Conservation (phyloP, 2,888 invertebrate genomes). For the Leptopilina myrica region DNA sequence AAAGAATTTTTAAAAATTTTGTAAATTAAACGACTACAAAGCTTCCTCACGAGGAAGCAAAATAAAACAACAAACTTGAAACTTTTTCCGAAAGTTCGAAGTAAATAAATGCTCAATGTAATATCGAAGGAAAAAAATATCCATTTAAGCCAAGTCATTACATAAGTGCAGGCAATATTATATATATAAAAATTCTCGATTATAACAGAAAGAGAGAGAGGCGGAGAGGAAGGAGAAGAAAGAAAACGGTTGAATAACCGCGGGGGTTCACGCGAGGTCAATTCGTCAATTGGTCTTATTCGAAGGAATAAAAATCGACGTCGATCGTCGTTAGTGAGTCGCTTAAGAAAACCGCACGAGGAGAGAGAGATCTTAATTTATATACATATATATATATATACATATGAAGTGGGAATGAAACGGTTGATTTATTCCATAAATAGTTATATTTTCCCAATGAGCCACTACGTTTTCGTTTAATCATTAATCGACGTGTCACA, state of each 20-base stretch:
- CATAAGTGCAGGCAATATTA: slow-evolving; percentile 14
- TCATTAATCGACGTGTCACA: slow-evolving; percentile 40
- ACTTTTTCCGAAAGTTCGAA: neutral
- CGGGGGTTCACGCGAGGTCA: slow-evolving; percentile 55
- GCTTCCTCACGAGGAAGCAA: too few relatives aligned
- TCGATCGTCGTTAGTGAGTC: slow-evolving; percentile 31
- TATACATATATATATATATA: neutral
- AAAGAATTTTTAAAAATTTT: too few relatives aligned
- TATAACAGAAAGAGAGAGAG: neutral
- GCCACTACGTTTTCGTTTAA: slow-evolving; percentile 37
- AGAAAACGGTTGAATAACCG: slow-evolving; percentile 51
- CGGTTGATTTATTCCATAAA: slow-evolving; percentile 2
- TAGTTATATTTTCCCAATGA: slow-evolving; percentile 8
- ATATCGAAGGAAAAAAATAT: neutral
- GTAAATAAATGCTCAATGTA: neutral
- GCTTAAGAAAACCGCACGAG: slow-evolving; percentile 10
- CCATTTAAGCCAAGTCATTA: slow-evolving; percentile 31
- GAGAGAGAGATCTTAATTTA: slow-evolving; percentile 7
- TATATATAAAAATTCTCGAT: slow-evolving; percentile 1
- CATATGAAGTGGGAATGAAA: neutral
- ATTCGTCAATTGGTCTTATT: slow-evolving; percentile 52
- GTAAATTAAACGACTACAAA: too few relatives aligned
- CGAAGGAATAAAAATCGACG: slow-evolving; percentile 41
- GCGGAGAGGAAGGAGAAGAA: slow-evolving; percentile 25
- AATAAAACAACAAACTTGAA: neutral